These are phyloP conservation scores for Uropsilus gracilis DNA, from an alignment of 2,113 vertebrate species.

Conservation along the genomic window DNA sequence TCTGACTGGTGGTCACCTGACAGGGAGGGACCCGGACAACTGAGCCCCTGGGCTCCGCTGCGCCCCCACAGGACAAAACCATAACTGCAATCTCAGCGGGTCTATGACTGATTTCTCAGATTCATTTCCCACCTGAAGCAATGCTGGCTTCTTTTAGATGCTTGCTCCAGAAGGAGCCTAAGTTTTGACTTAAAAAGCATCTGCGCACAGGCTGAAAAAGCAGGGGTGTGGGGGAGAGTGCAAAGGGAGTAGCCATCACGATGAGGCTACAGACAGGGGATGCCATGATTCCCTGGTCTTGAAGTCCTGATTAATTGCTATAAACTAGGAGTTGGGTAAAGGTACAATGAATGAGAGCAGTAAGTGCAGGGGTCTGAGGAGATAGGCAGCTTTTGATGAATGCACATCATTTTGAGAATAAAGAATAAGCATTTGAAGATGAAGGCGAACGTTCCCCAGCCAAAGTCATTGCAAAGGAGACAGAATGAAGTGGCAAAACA, in stretches of 20 bases:
- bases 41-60: not conserved
- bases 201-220: not conserved
- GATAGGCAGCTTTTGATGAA: not conserved
- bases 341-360: not conserved
- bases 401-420: constrained; percentile 33
- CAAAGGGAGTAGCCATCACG: accelerated
- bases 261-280: accelerated
- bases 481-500: not conserved
- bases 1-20: not conserved
- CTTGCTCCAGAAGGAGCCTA: not conserved
- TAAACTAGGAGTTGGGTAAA: not conserved
- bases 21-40: not conserved
- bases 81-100: not conserved
- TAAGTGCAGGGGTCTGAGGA: not conserved
- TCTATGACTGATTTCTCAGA: not conserved
- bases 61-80: not conserved
- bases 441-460: not conserved
- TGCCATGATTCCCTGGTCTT: not conserved
- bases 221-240: accelerated
- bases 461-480: not conserved
- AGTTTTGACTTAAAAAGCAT: not conserved
- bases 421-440: constrained; percentile 49
- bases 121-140: constrained; percentile 24
- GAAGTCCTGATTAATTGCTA: not conserved
- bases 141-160: not conserved